phyloP scores from a whole-genome alignment of 2,797 vertebrate species.

The Tokudaia muenninki region DNA sequence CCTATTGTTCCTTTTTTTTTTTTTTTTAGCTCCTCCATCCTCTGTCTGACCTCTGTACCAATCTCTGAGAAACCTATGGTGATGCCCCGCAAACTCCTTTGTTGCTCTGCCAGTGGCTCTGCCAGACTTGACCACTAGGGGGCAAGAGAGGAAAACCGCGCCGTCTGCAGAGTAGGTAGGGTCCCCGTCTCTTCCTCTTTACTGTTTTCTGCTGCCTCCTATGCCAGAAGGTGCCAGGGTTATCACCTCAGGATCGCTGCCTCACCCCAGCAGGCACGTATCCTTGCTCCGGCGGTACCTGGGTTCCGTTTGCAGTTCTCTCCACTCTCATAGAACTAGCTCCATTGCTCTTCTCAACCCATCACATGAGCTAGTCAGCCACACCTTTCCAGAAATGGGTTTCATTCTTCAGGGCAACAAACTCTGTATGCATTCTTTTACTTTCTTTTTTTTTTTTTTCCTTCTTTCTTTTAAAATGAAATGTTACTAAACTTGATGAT shows the following conservation, averaged over 20 bases:
- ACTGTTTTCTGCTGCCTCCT: neutral
- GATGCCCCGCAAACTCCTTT: fast-evolving
- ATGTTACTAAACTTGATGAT: neutral
- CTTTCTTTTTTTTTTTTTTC: neutral
- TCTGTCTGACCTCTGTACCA: neutral
- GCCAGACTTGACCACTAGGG: conserved; percentile 61
- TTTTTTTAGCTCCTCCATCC: neutral
- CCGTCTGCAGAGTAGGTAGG: neutral
- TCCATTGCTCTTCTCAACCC: neutral
- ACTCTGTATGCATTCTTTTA: neutral
- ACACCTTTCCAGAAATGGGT: neutral
- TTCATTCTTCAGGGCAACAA: neutral
- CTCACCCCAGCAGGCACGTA: neutral
- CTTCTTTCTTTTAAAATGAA: neutral
- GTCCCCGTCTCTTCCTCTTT: neutral
- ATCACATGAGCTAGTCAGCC: neutral
- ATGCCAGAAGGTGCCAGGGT: too few species aligned
- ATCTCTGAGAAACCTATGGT: neutral
- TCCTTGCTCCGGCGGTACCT: neutral
- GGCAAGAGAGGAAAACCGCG: conserved; percentile 63
- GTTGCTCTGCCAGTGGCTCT: neutral
- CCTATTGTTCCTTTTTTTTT: neutral
- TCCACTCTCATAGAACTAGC: neutral
- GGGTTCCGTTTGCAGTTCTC: neutral
- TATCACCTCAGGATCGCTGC: neutral